phyloP scores from a whole-genome alignment of 2,797 vertebrate species.

The Rhinophrynus dorsalis region DNA sequence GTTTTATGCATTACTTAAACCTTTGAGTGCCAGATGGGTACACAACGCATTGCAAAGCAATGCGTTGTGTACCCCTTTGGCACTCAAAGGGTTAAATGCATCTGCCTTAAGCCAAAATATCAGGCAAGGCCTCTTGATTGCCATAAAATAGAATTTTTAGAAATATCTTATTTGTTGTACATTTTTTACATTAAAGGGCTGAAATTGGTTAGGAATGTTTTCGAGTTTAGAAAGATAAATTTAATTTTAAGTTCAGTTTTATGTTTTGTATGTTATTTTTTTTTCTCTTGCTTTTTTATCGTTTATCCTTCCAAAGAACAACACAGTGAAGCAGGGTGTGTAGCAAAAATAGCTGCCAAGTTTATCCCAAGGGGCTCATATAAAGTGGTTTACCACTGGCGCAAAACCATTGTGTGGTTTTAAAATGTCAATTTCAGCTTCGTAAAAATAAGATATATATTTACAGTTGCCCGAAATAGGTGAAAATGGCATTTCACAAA shows the following conservation, averaged over 20 bases:
- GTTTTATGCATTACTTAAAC: no score
- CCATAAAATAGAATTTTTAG: not conserved
- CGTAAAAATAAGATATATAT: not conserved
- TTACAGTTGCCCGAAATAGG: no score
- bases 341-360: not conserved
- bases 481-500: no score
- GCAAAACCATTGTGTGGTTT: not conserved
- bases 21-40: no score
- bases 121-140: not conserved
- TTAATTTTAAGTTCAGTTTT: no score
- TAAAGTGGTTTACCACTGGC: not conserved
- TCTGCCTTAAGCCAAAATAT: constrained; percentile 35
- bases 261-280: not conserved
- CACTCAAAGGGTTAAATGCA: no score
- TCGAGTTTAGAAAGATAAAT: not conserved
- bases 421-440: no score
- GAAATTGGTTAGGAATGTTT: not conserved
- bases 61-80: no score
- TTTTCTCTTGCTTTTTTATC: not conserved
- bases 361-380: not conserved
- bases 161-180: not conserved
- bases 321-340: not conserved
- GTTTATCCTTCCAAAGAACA: constrained; percentile 30
- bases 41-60: no score
- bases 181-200: constrained; percentile 33